Base-by-base conservation (phyloP, 1,140 invertebrate species). In the Megalonaias nervosa region DNA sequence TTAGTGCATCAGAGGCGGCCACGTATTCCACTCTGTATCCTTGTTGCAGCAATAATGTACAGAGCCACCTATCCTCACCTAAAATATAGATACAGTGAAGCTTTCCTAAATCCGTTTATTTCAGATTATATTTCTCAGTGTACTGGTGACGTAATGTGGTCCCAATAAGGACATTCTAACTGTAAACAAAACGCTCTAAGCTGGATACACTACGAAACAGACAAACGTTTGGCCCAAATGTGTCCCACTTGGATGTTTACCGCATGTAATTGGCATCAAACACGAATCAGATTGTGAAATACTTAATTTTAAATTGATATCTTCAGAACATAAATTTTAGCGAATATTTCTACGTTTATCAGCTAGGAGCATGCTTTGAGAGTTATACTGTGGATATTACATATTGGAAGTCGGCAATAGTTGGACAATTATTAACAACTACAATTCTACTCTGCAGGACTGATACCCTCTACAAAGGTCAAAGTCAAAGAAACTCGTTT, bases 171-270 rank as follows among this genome's bases (percentile, higher is more conserved):
- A 26, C 89, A 90, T 79, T 91, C 91, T 15, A 92, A 79, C 79
- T 92, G 83, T 72, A 91, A 91, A 75, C 92, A 91, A 97, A 98
- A 98, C 91, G 98, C 97, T 78, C 97, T 90, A 60, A 95, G 94
- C 57, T 95, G 98, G 91, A 98, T 97, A 87, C 98, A 97, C 97
- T 97, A 99, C 97, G 98, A 98, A 76, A 97, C 98, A 62, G 95
- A 95, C 88, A 97, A 85, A 98, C 14, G 95, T 95, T 87, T 96
- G 99, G 84, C 99, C 98, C 77, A 96, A 93, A 0, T 97, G 98
- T 26, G 19, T 60, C 17, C 9, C 21, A 16, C n/a, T 59, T 61
- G 38, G 38, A 48, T 11, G 38, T 48, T 48, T 48, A 11, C 9
- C 9, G 38, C 38, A 11, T 48, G 6, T 11, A 48, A 48, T 11